A percentile compares a stretch with the other conserved stretches of the same genome.
Conservation (phyloP, 2,113 vertebrate genomes). For the Melanerpes aurifrons region DNA sequence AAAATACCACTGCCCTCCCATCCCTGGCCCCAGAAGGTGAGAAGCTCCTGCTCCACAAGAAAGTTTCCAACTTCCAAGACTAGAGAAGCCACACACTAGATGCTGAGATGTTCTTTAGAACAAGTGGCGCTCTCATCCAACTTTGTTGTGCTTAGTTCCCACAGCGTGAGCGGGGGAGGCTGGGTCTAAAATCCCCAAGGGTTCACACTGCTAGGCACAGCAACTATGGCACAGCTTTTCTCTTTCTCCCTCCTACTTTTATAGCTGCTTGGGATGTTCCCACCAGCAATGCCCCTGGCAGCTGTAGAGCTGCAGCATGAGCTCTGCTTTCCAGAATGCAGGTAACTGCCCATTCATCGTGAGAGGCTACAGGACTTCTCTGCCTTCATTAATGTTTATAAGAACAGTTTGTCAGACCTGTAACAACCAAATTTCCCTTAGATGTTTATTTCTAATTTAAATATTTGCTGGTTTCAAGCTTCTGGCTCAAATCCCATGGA, state of each 20-base stretch:
- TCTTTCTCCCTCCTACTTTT: not conserved
- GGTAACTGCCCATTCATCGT: rapidly evolving
- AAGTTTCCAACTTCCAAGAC: not conserved
- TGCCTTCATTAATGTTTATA: not conserved
- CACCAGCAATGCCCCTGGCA: not conserved
- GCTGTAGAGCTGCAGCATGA: not conserved
- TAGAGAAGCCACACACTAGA: not conserved
- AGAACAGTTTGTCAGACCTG: not conserved
- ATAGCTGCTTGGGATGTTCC: not conserved
- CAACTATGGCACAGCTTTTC: not conserved
- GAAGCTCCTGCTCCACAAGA: not conserved
- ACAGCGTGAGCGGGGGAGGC: rapidly evolving
- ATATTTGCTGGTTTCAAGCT: not conserved
- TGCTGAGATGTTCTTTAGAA: not conserved
- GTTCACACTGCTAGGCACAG: not conserved
- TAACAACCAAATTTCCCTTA: not conserved
- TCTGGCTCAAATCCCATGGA: not conserved
- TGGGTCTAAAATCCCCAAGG: not conserved
- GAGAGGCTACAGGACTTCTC: not conserved
- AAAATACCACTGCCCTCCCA: not conserved
- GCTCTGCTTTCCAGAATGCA: not conserved
- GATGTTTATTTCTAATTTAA: not conserved
- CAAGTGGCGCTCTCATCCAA: not conserved
- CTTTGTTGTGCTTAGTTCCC: not conserved
- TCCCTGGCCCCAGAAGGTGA: not conserved